Conservation (phyloP, 1,140 invertebrate genomes). For the Macrobrachium nipponense region DNA sequence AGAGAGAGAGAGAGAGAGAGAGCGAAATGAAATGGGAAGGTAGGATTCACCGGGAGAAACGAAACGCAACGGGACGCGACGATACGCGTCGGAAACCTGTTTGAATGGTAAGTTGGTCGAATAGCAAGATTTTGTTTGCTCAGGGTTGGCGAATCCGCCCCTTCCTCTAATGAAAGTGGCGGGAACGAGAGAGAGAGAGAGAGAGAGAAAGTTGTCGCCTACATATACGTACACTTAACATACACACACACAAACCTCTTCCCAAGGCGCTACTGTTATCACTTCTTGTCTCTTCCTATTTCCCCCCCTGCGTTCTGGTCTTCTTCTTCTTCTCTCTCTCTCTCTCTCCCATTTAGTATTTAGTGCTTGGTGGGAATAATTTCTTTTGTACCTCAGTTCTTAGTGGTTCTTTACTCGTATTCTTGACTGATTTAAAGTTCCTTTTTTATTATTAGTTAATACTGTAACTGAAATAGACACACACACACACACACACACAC, state of each 20-base stretch:
- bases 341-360: too few species aligned
- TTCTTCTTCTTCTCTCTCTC: too few species aligned
- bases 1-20: not conserved
- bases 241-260: slow-evolving; percentile 1
- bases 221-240: not conserved
- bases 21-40: not conserved
- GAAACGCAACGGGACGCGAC: not conserved
- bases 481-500: not conserved
- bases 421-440: too few species aligned
- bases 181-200: slow-evolving; percentile 33
- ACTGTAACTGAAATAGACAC: not conserved
- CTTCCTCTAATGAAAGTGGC: slow-evolving; percentile 24
- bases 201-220: not conserved
- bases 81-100: not conserved
- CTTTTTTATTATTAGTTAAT: too few species aligned
- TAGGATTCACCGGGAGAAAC: not conserved
- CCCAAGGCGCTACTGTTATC: too few species aligned
- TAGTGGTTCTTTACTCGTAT: too few species aligned
- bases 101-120: slow-evolving; percentile 34
- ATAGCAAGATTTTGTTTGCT: slow-evolving; percentile 27
- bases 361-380: too few species aligned
- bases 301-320: too few species aligned
- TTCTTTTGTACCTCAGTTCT: too few species aligned
- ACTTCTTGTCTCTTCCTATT: too few species aligned
- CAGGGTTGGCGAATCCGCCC: slow-evolving; percentile 16